These are phyloP conservation scores for Malurus splendens DNA, from an alignment of 2,797 vertebrate genomes.

Conservation along the genomic window DNA sequence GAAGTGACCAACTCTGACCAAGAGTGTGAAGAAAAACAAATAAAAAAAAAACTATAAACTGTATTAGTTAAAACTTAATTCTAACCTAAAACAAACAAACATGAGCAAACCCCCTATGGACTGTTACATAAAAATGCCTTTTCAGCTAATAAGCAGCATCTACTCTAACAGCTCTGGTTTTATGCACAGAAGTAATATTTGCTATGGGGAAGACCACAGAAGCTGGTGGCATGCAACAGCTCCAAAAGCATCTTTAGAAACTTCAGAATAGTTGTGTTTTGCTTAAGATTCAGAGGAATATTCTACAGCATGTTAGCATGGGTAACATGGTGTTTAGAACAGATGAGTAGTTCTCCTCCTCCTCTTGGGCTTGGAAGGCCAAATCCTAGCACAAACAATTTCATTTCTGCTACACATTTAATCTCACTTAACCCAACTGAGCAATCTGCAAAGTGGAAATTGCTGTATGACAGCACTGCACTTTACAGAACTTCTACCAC, in stretches of 20 bases:
- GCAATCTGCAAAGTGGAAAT: background rate
- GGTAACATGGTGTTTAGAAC: background rate
- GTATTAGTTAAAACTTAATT: background rate
- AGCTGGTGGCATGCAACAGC: background rate
- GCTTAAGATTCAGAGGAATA: background rate
- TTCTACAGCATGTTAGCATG: background rate
- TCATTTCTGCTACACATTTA: background rate
- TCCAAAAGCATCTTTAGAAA: background rate
- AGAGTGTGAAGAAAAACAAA: background rate
- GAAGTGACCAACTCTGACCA: background rate
- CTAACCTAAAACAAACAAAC: background rate
- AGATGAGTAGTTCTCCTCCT: background rate
- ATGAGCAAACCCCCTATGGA: rapidly evolving
- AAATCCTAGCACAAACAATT: background rate
- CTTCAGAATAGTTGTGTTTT: background rate
- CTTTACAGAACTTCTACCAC: background rate
- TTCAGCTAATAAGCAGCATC: background rate
- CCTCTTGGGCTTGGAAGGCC: background rate
- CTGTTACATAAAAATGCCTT: background rate
- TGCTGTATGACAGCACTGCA: background rate
- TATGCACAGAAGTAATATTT: background rate
- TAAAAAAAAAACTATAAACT: background rate
- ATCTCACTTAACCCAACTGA: background rate
- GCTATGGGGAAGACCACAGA: background rate
- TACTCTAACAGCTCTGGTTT: background rate